Base-by-base conservation (phyloP, 2,888 invertebrate species). In the Apamea sordens region DNA sequence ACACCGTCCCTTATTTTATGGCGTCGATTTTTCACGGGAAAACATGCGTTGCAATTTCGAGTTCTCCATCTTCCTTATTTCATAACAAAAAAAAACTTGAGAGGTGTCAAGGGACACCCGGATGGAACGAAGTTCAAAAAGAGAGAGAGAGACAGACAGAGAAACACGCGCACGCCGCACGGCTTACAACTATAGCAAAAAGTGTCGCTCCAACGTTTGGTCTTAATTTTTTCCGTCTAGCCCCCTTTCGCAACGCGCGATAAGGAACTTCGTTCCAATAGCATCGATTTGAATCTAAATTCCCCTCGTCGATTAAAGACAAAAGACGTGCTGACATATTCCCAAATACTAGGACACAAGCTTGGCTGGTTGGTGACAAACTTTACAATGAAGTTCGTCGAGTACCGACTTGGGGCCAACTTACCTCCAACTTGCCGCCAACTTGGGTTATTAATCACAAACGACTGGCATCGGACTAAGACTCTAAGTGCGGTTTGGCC, bases 321-420 rank as follows among this genome's bases (percentile, higher is more conserved):
- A 80, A 84, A 82, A 71, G 76, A 71, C 36, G 50, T 44, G 64
- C 68, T 76, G 80, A 86, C 68, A 56, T 73, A 80, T 73, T 61
- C 44, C 28, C 82, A 59, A 88, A 84, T 65, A 79, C 67, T 67
- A 72, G 11, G 59, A 64, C 68, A 77, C 69, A 76, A 79, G 78
- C 72, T 73, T 76, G 80, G 85, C 79, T 82, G 73, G 84, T 84
- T 86, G 86, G 79, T 78, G 73, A 74, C 79, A 76, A 85, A 89
- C 83, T 86, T 80, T 69, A 86, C 83, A 86, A 79, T 86, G 85
- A 80, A 84, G 71, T 88, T 85, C 50, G 64, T 74, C 59, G 77
- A 77, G 78, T 67, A 75, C 65, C 71, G 61, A 81, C 76, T 88
- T 88, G 69, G 82, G 64, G 86, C 83, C 84, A 82, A 85, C 75